Evolutionary conservation across 2,797 vertebrate species (phyloP).

Genomic region (Hozukius guyotensis): DNA sequence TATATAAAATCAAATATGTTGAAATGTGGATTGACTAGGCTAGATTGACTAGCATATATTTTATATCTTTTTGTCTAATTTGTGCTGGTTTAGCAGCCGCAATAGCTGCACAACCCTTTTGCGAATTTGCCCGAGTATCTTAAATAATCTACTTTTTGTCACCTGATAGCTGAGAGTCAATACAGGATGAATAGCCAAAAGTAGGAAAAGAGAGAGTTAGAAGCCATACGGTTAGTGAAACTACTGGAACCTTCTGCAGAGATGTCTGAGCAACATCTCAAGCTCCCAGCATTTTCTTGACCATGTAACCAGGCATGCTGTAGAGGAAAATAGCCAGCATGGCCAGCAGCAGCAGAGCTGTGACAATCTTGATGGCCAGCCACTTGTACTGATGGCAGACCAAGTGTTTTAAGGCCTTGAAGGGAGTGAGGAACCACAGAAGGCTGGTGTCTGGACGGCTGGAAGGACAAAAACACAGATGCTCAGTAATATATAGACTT

Average conservation of each 20-base stretch:
- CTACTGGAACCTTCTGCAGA: slow-evolving; percentile 54
- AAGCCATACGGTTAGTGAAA: slow-evolving; percentile 33
- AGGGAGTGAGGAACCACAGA: slow-evolving; percentile 94
- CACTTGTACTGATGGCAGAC: slow-evolving; percentile 93
- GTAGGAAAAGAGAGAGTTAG: neutral
- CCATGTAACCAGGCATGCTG: slow-evolving; percentile 94
- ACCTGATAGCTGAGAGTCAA: neutral
- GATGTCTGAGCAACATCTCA: slow-evolving; percentile 71
- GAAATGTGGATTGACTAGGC: neutral
- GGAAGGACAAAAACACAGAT: slow-evolving; percentile 57
- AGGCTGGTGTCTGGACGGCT: slow-evolving; percentile 93
- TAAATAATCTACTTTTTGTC: neutral
- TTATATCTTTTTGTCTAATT: neutral
- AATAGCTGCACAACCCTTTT: neutral
- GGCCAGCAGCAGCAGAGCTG: slow-evolving; percentile 86
- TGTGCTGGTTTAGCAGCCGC: neutral
- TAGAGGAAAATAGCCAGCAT: slow-evolving; percentile 92
- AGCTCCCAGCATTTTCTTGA: slow-evolving; percentile 92
- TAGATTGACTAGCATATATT: no score
- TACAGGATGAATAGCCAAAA: neutral
- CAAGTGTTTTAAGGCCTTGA: slow-evolving; percentile 92
- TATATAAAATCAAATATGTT: neutral
- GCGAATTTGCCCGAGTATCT: neutral
- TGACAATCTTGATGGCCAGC: slow-evolving; percentile 91
- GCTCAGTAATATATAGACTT: slow-evolving; percentile 22